Evolutionary conservation across 2,797 vertebrate species (phyloP).

Genomic region (Dermochelys coriacea): DNA sequence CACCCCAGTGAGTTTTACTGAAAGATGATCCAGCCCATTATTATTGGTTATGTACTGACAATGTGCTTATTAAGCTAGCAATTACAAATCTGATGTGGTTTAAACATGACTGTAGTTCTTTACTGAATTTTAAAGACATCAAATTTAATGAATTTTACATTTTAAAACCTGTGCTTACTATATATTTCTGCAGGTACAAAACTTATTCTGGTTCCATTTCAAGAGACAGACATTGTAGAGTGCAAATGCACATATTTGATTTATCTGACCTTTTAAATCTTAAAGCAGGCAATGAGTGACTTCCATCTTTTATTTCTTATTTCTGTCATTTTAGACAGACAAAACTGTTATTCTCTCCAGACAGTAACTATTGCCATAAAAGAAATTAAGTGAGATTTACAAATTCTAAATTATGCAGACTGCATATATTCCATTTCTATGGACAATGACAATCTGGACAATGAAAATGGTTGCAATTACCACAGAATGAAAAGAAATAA

Average conservation of each 20-base stretch:
- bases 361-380: constrained; percentile 74
- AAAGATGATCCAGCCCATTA: not conserved
- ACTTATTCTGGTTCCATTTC: constrained; percentile 32
- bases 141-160: constrained; percentile 31
- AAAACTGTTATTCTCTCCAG: constrained; percentile 73
- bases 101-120: not conserved
- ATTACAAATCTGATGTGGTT: not conserved
- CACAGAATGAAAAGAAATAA: constrained; percentile 58
- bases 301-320: constrained; percentile 66
- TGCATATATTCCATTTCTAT: constrained; percentile 56
- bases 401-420: constrained; percentile 70
- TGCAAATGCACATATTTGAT: constrained; percentile 51
- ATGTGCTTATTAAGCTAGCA: not conserved
- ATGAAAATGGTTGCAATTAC: constrained; percentile 59
- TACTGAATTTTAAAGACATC: not conserved
- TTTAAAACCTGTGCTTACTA: constrained; percentile 25
- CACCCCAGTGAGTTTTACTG: not conserved
- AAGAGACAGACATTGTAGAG: constrained; percentile 39
- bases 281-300: constrained; percentile 62
- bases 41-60: not conserved
- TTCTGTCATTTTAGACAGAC: constrained; percentile 68
- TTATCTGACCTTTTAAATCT: constrained; percentile 63
- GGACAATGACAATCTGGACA: constrained; percentile 60
- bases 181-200: constrained; percentile 33
- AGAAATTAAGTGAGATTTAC: constrained; percentile 75